phyloP scores from a whole-genome alignment of 2,113 vertebrate genomes.

The Cyprinodon tularosa region DNA sequence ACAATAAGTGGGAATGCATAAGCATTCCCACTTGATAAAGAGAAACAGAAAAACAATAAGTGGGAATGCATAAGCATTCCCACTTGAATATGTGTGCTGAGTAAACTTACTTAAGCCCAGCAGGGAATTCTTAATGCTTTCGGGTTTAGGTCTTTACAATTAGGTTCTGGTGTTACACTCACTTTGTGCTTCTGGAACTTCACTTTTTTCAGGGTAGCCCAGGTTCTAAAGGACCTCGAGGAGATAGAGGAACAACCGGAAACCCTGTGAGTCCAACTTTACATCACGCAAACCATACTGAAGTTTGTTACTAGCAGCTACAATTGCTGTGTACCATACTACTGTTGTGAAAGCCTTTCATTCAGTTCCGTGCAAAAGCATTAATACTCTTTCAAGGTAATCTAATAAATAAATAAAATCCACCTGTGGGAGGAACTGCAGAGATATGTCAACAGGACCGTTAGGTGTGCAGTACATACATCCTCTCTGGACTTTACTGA shows the following conservation, averaged over 20 bases:
- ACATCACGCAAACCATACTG: conserved; percentile 6
- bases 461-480: neutral
- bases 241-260: conserved; percentile 90
- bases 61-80: too few species aligned
- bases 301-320: neutral
- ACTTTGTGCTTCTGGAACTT: conserved; percentile 42
- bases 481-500: neutral
- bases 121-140: conserved; percentile 46
- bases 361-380: neutral
- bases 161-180: conserved; percentile 56
- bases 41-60: too few species aligned
- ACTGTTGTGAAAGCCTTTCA: neutral
- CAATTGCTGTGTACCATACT: neutral
- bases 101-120: conserved; percentile 47
- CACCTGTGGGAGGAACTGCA: neutral
- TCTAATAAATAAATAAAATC: neutral
- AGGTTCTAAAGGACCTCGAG: conserved; percentile 92
- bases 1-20: too few species aligned
- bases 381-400: conserved; percentile 3
- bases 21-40: too few species aligned
- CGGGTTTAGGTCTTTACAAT: conserved; percentile 60
- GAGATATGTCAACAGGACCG: neutral
- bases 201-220: conserved; percentile 86
- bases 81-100: conserved; percentile 45
- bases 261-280: conserved; percentile 83